These are phyloP conservation scores for Thamnaconus septentrionalis DNA, from an alignment of 2,113 vertebrate genomes.

Conservation along the genomic window DNA sequence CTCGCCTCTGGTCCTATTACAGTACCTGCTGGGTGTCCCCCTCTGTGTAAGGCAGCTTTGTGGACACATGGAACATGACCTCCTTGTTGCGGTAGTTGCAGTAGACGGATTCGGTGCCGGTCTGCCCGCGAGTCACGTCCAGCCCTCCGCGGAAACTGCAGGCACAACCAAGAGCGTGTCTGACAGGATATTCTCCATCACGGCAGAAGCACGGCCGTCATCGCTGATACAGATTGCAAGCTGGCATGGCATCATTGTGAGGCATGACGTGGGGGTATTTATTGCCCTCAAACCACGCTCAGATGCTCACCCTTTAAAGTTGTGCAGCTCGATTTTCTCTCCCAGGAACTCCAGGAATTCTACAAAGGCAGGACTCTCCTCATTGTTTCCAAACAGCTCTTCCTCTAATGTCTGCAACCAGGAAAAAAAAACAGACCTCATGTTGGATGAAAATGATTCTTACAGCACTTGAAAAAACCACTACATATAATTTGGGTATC, in stretches of 20 bases:
- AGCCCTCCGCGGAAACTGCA: constrained; percentile 92
- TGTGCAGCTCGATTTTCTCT: constrained; percentile 89
- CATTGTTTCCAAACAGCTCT: constrained; percentile 90
- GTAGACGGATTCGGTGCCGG: constrained; percentile 90
- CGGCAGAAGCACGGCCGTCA: constrained; percentile 8
- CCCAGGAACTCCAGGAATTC: constrained; percentile 92
- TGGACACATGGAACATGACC: constrained; percentile 98
- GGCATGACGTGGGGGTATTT: constrained; percentile 2
- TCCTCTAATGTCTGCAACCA: constrained; percentile 88
- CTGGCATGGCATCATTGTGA: constrained; percentile 2
- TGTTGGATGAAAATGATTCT: no score
- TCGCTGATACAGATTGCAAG: background rate
- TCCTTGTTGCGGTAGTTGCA: constrained; percentile 95
- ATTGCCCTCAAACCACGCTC: constrained; percentile 1
- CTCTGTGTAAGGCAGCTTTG: constrained; percentile 95
- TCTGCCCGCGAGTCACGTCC: constrained; percentile 95
- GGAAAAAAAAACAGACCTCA: background rate
- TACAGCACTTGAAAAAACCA: no score
- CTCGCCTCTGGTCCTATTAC: constrained; percentile 39
- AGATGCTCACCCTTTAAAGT: constrained; percentile 90
- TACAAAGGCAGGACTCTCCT: constrained; percentile 89
- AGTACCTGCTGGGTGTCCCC: constrained; percentile 93
- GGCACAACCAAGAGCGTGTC: constrained; percentile 33
- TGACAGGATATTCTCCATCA: constrained; percentile 38
- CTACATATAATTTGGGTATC: no score